phyloP scores from a whole-genome alignment of 1,140 invertebrate species.

The Euwallacea similis region DNA sequence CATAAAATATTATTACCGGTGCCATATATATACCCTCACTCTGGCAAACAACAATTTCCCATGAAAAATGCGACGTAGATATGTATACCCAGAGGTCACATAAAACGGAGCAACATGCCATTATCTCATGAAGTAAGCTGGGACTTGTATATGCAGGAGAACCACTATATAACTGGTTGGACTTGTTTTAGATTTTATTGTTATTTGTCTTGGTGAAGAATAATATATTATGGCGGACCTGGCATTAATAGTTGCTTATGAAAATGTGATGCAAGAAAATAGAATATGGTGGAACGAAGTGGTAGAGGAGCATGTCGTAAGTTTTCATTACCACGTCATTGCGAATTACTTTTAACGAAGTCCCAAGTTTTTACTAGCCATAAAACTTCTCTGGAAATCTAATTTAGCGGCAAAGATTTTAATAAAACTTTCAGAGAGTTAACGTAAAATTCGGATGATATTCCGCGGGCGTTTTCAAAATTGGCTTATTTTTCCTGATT shows the following conservation, averaged over 20 bases:
- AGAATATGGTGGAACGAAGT: background rate
- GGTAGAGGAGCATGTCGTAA: background rate
- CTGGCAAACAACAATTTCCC: constrained; percentile 16
- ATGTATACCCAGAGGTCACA: constrained; percentile 30
- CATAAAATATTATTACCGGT: constrained; percentile 33
- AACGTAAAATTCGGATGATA: background rate
- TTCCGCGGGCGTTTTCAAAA: too few species aligned
- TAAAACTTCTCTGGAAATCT: constrained; percentile 8
- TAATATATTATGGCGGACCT: too few species aligned
- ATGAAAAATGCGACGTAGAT: constrained; percentile 28
- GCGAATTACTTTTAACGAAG: constrained; percentile 10
- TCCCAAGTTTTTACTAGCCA: constrained; percentile 7
- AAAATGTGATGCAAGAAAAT: too few species aligned
- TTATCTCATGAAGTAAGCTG: constrained; percentile 33
- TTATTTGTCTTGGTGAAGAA: background rate
- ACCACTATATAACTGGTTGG: background rate
- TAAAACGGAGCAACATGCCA: constrained; percentile 28
- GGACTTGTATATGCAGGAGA: constrained; percentile 10
- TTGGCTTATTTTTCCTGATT: too few species aligned
- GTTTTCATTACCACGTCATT: constrained; percentile 9
- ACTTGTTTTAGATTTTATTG: constrained; percentile 31
- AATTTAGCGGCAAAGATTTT: constrained; percentile 11
- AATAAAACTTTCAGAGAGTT: background rate
- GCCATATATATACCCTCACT: constrained; percentile 8
- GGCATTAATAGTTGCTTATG: too few species aligned